Base-by-base conservation (phyloP, 2,888 invertebrate species). In the Agrilus cyanescens region DNA sequence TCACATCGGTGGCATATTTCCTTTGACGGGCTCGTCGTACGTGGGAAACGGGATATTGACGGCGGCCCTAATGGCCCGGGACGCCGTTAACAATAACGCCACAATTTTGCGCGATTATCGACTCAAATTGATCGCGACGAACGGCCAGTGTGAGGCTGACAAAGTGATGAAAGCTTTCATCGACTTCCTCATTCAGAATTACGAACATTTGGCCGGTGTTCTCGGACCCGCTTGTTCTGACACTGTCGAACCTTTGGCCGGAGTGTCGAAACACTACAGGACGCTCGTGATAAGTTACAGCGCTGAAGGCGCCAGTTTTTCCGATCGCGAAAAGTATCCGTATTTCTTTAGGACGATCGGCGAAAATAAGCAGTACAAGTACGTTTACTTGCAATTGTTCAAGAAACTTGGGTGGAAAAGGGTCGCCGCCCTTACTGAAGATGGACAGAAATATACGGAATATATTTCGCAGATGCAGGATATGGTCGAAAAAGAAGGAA, bases 271-370 rank as follows among this genome's bases (percentile, higher is more conserved):
- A 47, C 79, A 82, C 55, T 83, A 79, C 55, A 75, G 74, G 50
- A 80, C 80, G 39, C 71, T 83, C 44, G 76, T 84, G 1, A 78
- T 87, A 45, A 84, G 84, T 38, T 87, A 86, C 60, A 80, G 82
- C 46, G 86, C 85, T 0, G 85, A 86, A 60, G 84, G 85, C 0
- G 75, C 81, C 2, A 76, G 76, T 34, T 81, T 84, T 55, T 75
- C 76, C 1, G 78, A 85, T 60, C 69, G 82, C 14, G 64, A 66
- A 3, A 78, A 76, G 46, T 86, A 84, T 63, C 85, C 85, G 0
- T 83, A 80, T 57, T 85, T 87, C 64, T 85, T 84, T 60, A 66
- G 86, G 8, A 87, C 86, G 0, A 83, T 85, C 45, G 85, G 85
- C 2, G 82, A 84, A 56, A 83, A 85, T 57, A 75, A 74, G 40